Conservation (phyloP, 2,113 vertebrate genomes). For the Calidris pygmaea region DNA sequence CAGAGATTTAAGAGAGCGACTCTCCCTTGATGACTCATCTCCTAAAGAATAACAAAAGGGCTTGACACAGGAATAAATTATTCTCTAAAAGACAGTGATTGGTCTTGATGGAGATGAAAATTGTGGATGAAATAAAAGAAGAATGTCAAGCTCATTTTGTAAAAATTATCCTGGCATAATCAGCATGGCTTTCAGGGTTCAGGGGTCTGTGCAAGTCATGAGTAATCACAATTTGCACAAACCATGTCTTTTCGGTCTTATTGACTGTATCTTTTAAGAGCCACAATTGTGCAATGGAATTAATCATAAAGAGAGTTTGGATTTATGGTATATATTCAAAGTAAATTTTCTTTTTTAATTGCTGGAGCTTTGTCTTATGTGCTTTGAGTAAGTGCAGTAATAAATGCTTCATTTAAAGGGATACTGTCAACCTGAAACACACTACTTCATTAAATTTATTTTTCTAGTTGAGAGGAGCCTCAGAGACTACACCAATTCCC, state of each 20-base stretch:
- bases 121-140: background rate
- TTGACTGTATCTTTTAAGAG: background rate
- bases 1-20: background rate
- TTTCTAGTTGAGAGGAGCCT: background rate
- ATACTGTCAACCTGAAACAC: background rate
- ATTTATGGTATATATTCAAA: background rate
- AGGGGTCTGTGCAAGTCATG: background rate
- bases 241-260: background rate
- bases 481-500: background rate
- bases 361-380: background rate
- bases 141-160: background rate
- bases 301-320: background rate
- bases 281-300: background rate
- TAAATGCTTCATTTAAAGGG: background rate
- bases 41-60: background rate
- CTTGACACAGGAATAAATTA: background rate
- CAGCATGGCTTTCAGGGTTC: background rate
- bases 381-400: background rate
- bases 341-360: background rate
- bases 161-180: background rate
- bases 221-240: background rate
- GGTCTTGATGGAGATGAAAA: slow-evolving; percentile 9
- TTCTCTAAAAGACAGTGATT: background rate
- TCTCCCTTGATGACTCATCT: background rate
- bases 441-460: background rate